Conservation (phyloP, 1,140 invertebrate genomes). For the Dinoponera quadriceps region DNA sequence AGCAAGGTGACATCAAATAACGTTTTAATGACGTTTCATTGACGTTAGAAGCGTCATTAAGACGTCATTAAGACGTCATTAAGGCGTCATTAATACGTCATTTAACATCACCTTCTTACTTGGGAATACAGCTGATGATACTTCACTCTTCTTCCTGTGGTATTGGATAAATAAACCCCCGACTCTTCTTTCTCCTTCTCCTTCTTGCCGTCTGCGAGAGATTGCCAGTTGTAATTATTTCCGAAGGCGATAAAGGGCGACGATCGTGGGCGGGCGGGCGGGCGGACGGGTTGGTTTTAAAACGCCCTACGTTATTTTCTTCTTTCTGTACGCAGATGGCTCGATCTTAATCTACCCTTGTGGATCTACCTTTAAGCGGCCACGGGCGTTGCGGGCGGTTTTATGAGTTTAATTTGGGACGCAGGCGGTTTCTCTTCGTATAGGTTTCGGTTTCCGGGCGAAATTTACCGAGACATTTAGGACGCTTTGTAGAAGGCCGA, state of each 20-base stretch:
- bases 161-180: background rate
- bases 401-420: constrained; percentile 84
- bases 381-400: constrained; percentile 69
- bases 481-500: constrained; percentile 28
- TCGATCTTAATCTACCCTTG: constrained; percentile 43
- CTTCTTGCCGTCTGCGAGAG: background rate
- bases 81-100: too few relatives aligned
- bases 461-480: constrained; percentile 73
- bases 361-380: constrained; percentile 41
- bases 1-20: too few relatives aligned
- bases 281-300: constrained; percentile 7
- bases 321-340: constrained; percentile 1
- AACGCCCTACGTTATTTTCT: background rate
- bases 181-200: background rate
- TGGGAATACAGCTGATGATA: too few relatives aligned
- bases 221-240: constrained; percentile 19
- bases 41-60: too few relatives aligned
- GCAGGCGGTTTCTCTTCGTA: constrained; percentile 52
- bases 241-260: constrained; percentile 7
- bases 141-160: background rate
- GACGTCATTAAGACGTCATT: too few relatives aligned
- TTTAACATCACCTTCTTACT: too few relatives aligned
- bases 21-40: too few relatives aligned
- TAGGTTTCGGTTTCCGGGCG: constrained; percentile 72
- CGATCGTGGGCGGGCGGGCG: background rate